Percentiles rank a stretch among this genome's conserved stretches.
Evolutionary conservation across 2,113 vertebrate species (phyloP).

Genomic region (Bettongia penicillata): DNA sequence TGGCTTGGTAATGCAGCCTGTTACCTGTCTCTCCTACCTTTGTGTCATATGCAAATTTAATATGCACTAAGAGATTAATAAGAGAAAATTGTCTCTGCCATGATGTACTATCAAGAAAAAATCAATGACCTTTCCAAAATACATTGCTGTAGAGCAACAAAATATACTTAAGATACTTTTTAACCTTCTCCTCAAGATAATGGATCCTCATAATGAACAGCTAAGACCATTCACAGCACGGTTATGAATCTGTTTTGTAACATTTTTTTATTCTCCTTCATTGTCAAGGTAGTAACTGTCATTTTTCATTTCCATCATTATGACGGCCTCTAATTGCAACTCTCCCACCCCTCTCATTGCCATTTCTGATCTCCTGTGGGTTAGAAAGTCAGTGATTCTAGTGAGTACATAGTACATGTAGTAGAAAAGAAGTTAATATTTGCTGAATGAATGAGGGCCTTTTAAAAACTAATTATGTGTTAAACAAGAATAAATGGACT

Average conservation of each 20-base stretch:
- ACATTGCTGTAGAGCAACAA: not conserved
- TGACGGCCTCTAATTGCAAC: not conserved
- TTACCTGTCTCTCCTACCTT: not conserved
- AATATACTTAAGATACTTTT: not conserved
- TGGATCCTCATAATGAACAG: not conserved
- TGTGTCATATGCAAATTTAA: not conserved
- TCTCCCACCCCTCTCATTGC: not conserved
- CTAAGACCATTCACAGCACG: not conserved
- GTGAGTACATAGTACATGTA: not conserved
- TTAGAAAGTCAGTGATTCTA: not conserved
- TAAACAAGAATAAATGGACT: not conserved
- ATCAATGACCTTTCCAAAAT: not conserved
- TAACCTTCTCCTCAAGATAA: not conserved
- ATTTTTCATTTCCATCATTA: not conserved
- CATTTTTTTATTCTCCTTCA: not conserved
- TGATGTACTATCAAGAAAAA: not conserved
- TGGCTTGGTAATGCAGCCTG: not conserved
- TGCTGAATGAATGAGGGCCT: not conserved
- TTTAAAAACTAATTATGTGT: not conserved
- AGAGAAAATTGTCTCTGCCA: not conserved
- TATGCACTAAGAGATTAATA: not conserved
- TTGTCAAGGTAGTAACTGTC: not conserved
- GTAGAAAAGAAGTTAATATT: not conserved
- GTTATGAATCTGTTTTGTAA: not conserved
- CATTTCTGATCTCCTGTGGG: not conserved